phyloP scores from a whole-genome alignment of 2,113 vertebrate genomes.

The Pseudorectes ferrugineus region DNA sequence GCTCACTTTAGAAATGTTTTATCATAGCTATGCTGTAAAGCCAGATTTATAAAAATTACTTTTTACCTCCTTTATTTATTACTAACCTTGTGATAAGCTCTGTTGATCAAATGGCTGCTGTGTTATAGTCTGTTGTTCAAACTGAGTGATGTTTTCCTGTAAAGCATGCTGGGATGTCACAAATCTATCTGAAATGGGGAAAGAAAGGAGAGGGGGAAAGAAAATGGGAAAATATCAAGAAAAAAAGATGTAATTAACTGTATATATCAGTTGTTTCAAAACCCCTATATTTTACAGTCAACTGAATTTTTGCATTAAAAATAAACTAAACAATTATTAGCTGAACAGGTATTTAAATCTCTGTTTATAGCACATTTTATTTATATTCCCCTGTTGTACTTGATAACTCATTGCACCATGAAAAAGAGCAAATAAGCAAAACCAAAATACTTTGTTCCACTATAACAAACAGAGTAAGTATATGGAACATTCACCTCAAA shows the following conservation, averaged over 20 bases:
- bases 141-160: slow-evolving; percentile 85
- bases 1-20: not conserved
- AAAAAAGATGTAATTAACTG: not conserved
- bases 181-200: slow-evolving; percentile 78
- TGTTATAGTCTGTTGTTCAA: slow-evolving; percentile 79
- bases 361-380: not conserved
- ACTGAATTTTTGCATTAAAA: not conserved
- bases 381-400: not conserved
- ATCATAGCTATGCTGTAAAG: not conserved
- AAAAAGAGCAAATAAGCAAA: not conserved
- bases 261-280: not conserved
- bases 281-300: not conserved
- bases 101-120: slow-evolving; percentile 89
- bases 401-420: not conserved
- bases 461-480: not conserved
- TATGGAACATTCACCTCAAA: not conserved
- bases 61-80: not conserved
- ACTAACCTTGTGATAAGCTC: slow-evolving; percentile 85
- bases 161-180: slow-evolving; percentile 84
- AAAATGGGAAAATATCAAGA: not conserved
- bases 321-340: not conserved
- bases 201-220: not conserved
- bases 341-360: not conserved
- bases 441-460: not conserved
- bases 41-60: not conserved